Base-by-base conservation (phyloP, 1,140 invertebrate genomes). In the Leucophenga varia region DNA sequence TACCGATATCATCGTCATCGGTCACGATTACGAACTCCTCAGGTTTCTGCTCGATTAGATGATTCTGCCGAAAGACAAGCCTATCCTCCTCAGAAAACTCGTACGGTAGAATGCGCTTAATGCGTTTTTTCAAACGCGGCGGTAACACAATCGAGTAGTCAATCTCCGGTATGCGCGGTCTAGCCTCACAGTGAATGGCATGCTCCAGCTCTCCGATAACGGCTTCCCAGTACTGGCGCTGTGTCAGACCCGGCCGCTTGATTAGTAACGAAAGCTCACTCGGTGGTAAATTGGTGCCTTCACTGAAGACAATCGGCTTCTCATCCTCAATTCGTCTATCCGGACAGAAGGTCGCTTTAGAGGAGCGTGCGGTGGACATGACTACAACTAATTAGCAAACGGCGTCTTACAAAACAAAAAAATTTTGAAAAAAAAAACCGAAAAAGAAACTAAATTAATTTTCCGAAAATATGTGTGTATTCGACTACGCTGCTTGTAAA, bases 111-210 rank as follows among this genome's bases (percentile, higher is more conserved):
- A 73, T 72, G 8, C 57, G 54, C 17, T 59, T 54, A 2, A 74
- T 61, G 17, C 71, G 54, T 12, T 64, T 52, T 0, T 57, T 52
- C 12, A 74, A 21, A 4, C 41, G 37, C 2, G 55, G 52, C 0
- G 71, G 71, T 32, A 74, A 18, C 4, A 71, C 63, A 12, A 68
- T 5, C 1, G 71, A 69, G 16, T 69, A 71, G 18, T 74, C 70
- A 12, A 58, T 57, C 25, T 59, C 40, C 3, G 60, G 63, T 9
- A 67, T 44, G 16, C 42, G 63, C 6, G 63, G 63, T n/a, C 47
- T 37, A 2, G 57, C 49, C 9, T 35, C 49, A 12, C 64, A 68
- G 2, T 58, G 49, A 3, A 65, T 54, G 0, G 49, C 54, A 20
- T 47, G 49, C 35, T 63, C 64, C 19, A 67, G 51, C 2, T 67